These are phyloP conservation scores for Scotopteryx bipunctaria DNA, from an alignment of 2,888 invertebrate species.

Conservation along the genomic window DNA sequence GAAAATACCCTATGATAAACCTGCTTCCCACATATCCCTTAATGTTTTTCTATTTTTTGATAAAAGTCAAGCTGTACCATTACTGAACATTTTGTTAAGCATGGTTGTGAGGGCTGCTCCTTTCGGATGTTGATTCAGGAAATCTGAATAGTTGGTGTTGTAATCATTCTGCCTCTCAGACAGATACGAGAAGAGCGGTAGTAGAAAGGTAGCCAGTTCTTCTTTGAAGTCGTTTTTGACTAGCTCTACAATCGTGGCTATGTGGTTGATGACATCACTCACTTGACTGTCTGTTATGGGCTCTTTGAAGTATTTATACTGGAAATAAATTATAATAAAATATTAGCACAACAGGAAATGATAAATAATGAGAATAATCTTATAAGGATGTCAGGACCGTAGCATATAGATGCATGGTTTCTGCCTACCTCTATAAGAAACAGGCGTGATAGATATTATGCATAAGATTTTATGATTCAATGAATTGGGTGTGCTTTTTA, in stretches of 20 bases:
- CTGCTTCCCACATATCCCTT: neutral
- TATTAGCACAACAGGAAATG: too few species aligned
- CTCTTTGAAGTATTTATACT: constrained; percentile 66
- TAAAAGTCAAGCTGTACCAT: constrained; percentile 24
- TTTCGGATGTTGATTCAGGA: constrained; percentile 20
- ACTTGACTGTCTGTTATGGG: constrained; percentile 57
- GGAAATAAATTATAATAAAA: too few species aligned
- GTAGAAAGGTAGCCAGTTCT: constrained; percentile 48
- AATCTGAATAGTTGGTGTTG: constrained; percentile 42
- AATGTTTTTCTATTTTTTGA: neutral
- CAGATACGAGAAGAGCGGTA: constrained; percentile 64
- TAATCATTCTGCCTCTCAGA: constrained; percentile 53
- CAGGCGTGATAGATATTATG: too few species aligned
- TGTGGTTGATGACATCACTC: constrained; percentile 46
- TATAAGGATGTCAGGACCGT: too few species aligned
- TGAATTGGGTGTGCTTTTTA: too few species aligned
- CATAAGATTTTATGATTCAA: too few species aligned
- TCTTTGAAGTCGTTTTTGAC: constrained; percentile 48
- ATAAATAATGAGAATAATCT: too few species aligned
- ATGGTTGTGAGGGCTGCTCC: constrained; percentile 18
- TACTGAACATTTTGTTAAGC: constrained; percentile 34
- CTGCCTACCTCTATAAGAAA: too few species aligned
- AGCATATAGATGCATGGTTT: too few species aligned
- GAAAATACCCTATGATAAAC: too few species aligned
- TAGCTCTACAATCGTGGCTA: constrained; percentile 48